Conservation (phyloP, 2,797 vertebrate species). For the Oophaga sylvatica region DNA sequence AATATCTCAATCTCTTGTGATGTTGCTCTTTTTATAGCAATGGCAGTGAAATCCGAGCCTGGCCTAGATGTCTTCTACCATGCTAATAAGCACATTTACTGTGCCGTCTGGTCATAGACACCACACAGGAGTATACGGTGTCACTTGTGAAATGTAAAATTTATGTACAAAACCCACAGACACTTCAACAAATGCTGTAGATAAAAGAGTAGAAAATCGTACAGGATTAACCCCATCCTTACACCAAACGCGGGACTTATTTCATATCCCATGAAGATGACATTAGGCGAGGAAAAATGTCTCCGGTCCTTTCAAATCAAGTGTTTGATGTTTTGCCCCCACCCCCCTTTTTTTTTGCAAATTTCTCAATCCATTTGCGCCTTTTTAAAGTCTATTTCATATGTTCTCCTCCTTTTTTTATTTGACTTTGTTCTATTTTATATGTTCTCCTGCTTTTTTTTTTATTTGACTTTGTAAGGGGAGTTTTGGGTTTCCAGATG, state of each 20-base stretch:
- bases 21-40: constrained; percentile 7
- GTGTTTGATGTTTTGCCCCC: too few relatives aligned
- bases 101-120: constrained; percentile 32
- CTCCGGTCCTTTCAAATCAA: too few relatives aligned
- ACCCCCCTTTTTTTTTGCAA: too few relatives aligned
- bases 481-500: too few relatives aligned
- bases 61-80: not conserved
- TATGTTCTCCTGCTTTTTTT: too few relatives aligned
- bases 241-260: not conserved
- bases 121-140: constrained; percentile 19
- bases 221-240: not conserved
- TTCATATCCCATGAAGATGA: not conserved
- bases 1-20: not conserved
- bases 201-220: not conserved
- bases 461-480: too few relatives aligned
- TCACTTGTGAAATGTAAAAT: constrained; percentile 32
- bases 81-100: constrained; percentile 23
- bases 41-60: constrained; percentile 2
- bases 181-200: constrained; percentile 24
- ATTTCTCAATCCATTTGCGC: too few relatives aligned
- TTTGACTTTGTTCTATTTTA: too few relatives aligned
- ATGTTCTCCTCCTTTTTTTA: too few relatives aligned
- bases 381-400: too few relatives aligned
- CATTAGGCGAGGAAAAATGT: too few relatives aligned
- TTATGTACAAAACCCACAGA: constrained; percentile 45